Evolutionary conservation across 2,113 vertebrate species (phyloP), one percentile per base, ranked within the genome.

Genomic region (Chloroceryle aenea): DNA sequence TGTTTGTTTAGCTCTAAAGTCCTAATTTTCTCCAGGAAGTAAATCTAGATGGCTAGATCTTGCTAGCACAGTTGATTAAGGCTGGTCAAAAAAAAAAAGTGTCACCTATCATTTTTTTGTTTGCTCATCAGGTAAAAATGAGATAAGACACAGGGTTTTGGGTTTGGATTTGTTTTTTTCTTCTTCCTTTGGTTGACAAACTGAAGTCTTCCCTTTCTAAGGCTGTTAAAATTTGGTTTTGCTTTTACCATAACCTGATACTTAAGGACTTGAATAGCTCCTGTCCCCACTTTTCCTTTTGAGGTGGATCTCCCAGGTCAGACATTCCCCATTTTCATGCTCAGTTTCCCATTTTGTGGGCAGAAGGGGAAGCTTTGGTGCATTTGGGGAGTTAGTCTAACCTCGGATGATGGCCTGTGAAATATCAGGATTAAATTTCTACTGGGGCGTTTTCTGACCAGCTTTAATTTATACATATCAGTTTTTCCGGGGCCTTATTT

Each of bases 401-500:
- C 78, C 43, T 75, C 1, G 0, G 36, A 53, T 0, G 0, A 38
- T 36, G 43, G 67, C 71, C 52, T 64, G 13, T 58, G 55, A 84
- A 61, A 29, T 48, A 48, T 20, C 55, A 63, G 43, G 66, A 59
- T 8, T 75, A 16, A 71, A 53, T 56, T 74, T 52, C 34, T 30
- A 26, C 61, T 30, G 17, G 23, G 17, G 16, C 32, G 6, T 90
- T 96, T 96, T 88, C 92, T 96, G 92, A 86, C 87, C 93, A 97
- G 95, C 85, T 92, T 90, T 94, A 95, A 92, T 93, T 92, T 19
- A 55, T 38, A 8, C 38, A 34, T 32, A 38, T 53, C 29, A 73
- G 6, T 36, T 59, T 85, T 75, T 77, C 67, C 58, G 67, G 50
- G 71, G 71, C 85, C 61, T 87, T 43, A 30, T 58, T 94, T 82